Base-by-base conservation (phyloP, 2,888 invertebrate species). In the Agrochola circellaris region DNA sequence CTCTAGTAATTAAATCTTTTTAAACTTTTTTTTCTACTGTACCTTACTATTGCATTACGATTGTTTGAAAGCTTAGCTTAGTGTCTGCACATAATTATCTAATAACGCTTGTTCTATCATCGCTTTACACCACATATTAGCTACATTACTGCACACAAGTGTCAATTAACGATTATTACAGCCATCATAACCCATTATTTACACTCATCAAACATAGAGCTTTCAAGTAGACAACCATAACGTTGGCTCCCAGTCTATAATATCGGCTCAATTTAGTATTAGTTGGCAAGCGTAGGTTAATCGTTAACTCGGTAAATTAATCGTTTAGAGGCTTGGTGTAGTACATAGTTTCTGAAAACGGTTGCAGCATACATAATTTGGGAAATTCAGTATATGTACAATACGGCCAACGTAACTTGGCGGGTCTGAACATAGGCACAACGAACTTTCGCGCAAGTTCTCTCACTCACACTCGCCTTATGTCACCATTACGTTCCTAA, bases 231-330 rank as follows among this genome's bases (percentile, higher is more conserved):
- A 26, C 23, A 48, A 9, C 9, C 8, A 13, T 30, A 64, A 15
- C 17, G 11, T 5, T 23, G 6, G 54, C 23, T 48, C 15, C 34
- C 13, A 23, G 45, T 26, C 6, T 17, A 34, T 3, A 30, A 20
- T 48, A 23, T 38, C 4, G 6, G 17, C 26, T 56, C 23, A 48
- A 67, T 78, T 78, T 76, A 38, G 17, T 58, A 38, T 61, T 42
- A 48, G 7, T 20, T 34, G 20, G 7, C 15, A 64, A 30, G 5
- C 20, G 9, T 30, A 17, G 4, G 30, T 76, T 48, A 48, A 17
- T 48, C 48, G 17, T 48, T 48, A 17, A 17, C 15, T 17, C 17
- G 48, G 17, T 17, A 48, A 48, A 17, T 23, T 23, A 30, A 67
- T 30, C 8, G 17, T 30, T 60, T 23, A 7, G 5, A 60, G 48